These are phyloP conservation scores for Mormoops blainvillei DNA, from an alignment of 2,113 vertebrate genomes.

Conservation along the genomic window DNA sequence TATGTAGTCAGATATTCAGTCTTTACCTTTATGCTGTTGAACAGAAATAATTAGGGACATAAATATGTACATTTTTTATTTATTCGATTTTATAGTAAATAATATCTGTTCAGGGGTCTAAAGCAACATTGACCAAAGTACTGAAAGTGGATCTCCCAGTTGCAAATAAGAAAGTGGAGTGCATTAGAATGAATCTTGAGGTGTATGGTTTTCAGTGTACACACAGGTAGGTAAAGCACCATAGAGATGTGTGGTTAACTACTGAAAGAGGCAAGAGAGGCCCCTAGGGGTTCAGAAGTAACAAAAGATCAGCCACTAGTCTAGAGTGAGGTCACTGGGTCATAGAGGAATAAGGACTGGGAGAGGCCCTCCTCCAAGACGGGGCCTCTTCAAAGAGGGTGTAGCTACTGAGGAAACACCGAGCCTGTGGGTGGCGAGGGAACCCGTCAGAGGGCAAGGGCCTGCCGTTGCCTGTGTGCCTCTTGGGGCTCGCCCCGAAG, in stretches of 20 bases:
- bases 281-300: not conserved
- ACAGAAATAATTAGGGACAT: not conserved
- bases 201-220: not conserved
- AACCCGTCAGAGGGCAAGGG: not conserved
- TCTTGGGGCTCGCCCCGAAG: not conserved
- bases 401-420: not conserved
- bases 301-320: not conserved
- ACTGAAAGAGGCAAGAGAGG: not conserved
- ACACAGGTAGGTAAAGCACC: not conserved
- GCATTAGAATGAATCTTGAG: not conserved
- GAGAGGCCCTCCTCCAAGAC: not conserved
- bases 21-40: not conserved
- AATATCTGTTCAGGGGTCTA: not conserved
- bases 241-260: not conserved
- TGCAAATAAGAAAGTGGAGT: not conserved
- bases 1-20: not conserved
- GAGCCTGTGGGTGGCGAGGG: not conserved
- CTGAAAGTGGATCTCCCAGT: not conserved
- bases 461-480: not conserved
- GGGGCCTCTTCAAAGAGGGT: not conserved
- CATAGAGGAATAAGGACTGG: not conserved
- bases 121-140: not conserved
- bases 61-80: not conserved
- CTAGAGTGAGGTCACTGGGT: not conserved
- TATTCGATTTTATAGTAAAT: not conserved